Percentiles rank a stretch among this genome's conserved stretches.
Conservation (phyloP, 1,140 invertebrate genomes). For the Saccostrea cuccullata region DNA sequence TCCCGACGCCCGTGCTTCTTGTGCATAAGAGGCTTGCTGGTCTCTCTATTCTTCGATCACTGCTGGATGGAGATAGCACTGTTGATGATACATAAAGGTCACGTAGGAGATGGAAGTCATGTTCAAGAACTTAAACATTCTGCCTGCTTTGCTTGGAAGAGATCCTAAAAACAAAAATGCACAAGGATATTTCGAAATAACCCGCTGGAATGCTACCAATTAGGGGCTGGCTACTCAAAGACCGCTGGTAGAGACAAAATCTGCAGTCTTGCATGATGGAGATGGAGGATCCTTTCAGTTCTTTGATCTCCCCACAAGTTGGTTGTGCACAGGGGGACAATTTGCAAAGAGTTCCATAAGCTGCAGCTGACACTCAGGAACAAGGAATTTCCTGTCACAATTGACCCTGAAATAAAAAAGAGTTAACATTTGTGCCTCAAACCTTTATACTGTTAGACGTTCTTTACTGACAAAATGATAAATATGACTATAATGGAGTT, state of each 20-base stretch:
- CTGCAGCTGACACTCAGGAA: constrained; percentile 2
- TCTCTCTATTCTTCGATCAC: not conserved
- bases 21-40: constrained; percentile 21
- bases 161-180: not conserved
- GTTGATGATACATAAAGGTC: not conserved
- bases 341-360: not conserved
- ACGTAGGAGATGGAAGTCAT: not conserved
- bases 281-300: not conserved
- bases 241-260: not conserved
- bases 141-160: not conserved
- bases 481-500: too few species aligned
- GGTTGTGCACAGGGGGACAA: not conserved
- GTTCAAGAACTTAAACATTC: not conserved
- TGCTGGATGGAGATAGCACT: not conserved
- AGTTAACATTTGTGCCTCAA: too few species aligned
- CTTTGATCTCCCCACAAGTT: not conserved
- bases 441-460: too few species aligned
- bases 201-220: not conserved
- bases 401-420: too few species aligned
- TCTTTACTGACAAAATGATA: too few species aligned
- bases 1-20: not conserved
- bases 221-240: constrained; percentile 6
- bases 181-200: not conserved
- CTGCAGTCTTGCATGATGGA: constrained; percentile 32
- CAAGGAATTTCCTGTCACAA: constrained; percentile 10